Evolutionary conservation across 2,888 invertebrate species (phyloP).

Genomic region (Empis livida): DNA sequence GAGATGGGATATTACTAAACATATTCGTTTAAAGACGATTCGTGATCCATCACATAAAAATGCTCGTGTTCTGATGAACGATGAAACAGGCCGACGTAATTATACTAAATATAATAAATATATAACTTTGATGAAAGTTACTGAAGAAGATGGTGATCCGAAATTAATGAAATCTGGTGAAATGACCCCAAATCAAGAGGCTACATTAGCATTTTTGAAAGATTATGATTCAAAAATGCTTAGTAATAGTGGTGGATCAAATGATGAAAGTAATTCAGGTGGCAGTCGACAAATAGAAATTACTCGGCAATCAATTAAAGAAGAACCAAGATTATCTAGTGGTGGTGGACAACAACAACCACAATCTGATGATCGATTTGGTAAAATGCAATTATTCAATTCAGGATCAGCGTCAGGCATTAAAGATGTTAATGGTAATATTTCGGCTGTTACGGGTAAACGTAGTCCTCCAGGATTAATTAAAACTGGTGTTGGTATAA

Average conservation of each 20-base stretch:
- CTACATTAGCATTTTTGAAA: slow-evolving; percentile 40
- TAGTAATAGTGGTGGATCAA: slow-evolving; percentile 10
- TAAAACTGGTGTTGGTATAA: slow-evolving; percentile 47
- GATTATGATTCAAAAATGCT: slow-evolving; percentile 35
- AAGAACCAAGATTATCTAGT: slow-evolving; percentile 16
- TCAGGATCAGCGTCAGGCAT: slow-evolving; percentile 25
- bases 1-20: slow-evolving; percentile 95
- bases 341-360: slow-evolving; percentile 5
- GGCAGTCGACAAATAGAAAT: slow-evolving; percentile 11
- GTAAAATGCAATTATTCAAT: slow-evolving; percentile 21
- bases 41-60: slow-evolving; percentile 69
- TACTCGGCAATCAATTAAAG: slow-evolving; percentile 8
- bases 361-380: slow-evolving; percentile 2
- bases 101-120: slow-evolving; percentile 89
- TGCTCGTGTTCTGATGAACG: slow-evolving; percentile 78
- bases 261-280: slow-evolving; percentile 20
- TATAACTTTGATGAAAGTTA: slow-evolving; percentile 55
- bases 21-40: slow-evolving; percentile 79
- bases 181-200: slow-evolving; percentile 38
- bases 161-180: slow-evolving; percentile 32
- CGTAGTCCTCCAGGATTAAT: slow-evolving; percentile 40
- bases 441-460: slow-evolving; percentile 22
- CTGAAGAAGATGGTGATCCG: slow-evolving; percentile 38
- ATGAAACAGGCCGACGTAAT: slow-evolving; percentile 80
- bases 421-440: slow-evolving; percentile 23